These are phyloP conservation scores for Perca flavescens DNA, from an alignment of 2,113 vertebrate genomes.

Conservation along the genomic window DNA sequence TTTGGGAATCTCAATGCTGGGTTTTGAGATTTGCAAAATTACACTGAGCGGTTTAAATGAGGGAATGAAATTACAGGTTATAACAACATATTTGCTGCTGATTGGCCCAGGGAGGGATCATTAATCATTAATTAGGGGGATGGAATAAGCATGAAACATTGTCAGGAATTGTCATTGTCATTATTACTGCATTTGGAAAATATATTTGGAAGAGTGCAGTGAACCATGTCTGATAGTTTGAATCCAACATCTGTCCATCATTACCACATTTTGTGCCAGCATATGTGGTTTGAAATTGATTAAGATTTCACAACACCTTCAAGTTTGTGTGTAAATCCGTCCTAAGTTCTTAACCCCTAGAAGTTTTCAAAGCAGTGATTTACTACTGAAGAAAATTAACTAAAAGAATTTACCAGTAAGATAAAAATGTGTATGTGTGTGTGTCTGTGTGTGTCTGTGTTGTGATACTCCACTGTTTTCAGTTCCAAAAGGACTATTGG, in stretches of 20 bases:
- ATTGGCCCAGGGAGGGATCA: constrained; percentile 26
- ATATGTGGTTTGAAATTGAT: constrained; percentile 12
- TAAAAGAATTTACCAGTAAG: too few relatives aligned
- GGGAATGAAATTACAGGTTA: neutral
- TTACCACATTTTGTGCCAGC: neutral
- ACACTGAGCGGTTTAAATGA: constrained; percentile 7
- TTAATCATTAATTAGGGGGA: too few relatives aligned
- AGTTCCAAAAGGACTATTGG: constrained; percentile 41
- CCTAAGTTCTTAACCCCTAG: too few relatives aligned
- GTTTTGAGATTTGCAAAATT: constrained; percentile 17
- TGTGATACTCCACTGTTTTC: constrained; percentile 34
- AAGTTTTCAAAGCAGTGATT: too few relatives aligned
- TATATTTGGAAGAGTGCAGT: neutral
- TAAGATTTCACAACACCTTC: constrained; percentile 21
- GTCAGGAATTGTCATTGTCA: neutral
- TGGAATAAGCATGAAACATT: neutral
- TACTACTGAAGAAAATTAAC: too few relatives aligned
- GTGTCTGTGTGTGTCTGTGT: neutral
- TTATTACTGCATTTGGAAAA: neutral
- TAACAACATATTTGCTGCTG: constrained; percentile 15
- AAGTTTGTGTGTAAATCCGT: neutral
- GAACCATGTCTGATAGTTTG: neutral
- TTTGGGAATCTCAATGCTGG: constrained; percentile 13
- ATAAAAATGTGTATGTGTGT: too few relatives aligned
- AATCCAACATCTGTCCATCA: neutral